phyloP scores from a whole-genome alignment of 2,797 vertebrate species.

The Oreortyx pictus region DNA sequence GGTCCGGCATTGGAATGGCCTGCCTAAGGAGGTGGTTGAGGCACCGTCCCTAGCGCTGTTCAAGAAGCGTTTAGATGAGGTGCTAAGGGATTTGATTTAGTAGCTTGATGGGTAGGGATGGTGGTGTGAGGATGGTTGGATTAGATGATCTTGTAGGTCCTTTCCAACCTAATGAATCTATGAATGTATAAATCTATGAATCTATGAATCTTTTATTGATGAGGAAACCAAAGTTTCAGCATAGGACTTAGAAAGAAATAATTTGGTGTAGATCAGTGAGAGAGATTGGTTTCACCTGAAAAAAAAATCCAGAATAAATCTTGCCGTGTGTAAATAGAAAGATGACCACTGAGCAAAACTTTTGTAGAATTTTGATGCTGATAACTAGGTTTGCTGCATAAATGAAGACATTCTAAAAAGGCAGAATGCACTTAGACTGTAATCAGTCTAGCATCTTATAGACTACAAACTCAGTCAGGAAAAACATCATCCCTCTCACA shows the following conservation, averaged over 20 bases:
- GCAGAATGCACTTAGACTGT: neutral
- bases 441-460: neutral
- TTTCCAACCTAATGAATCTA: no score
- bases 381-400: neutral
- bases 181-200: no score
- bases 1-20: no score
- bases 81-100: no score
- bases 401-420: neutral
- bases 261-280: neutral
- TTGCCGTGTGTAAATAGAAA: neutral
- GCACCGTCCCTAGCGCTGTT: no score
- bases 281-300: neutral
- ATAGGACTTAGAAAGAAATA: neutral
- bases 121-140: no score
- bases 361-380: neutral
- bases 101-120: no score
- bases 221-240: neutral
- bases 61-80: no score
- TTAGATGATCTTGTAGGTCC: no score
- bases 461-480: neutral
- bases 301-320: neutral
- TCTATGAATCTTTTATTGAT: neutral
- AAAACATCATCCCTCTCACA: neutral
- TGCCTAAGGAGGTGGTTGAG: no score
- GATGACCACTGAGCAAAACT: neutral